phyloP scores from a whole-genome alignment of 2,888 invertebrate genomes.

The Geotrupes spiniger region DNA sequence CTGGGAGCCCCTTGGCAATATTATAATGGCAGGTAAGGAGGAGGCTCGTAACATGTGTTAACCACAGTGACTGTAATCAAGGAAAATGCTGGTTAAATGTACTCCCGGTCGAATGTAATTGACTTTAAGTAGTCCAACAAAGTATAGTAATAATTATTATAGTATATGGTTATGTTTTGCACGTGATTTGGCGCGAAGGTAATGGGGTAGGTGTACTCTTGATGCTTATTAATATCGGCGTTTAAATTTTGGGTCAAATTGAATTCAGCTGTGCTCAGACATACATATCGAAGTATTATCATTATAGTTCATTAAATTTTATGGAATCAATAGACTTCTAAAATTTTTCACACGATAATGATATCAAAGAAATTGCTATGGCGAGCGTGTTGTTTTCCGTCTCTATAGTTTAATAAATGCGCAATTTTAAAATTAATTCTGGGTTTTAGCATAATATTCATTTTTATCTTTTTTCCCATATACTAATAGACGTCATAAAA shows the following conservation, averaged over 20 bases:
- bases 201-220: not conserved
- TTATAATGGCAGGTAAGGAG: constrained; percentile 32
- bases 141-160: constrained; percentile 10
- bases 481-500: too few relatives aligned
- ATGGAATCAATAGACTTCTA: constrained; percentile 17
- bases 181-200: constrained; percentile 8
- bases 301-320: constrained; percentile 20
- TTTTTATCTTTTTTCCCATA: too few relatives aligned
- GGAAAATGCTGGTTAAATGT: constrained; percentile 24
- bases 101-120: constrained; percentile 23
- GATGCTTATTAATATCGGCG: constrained; percentile 1
- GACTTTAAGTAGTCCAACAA: constrained; percentile 19
- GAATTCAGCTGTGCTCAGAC: not conserved
- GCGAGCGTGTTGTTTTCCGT: not conserved
- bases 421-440: constrained; percentile 5
- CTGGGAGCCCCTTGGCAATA: constrained; percentile 32
- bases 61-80: constrained; percentile 29
- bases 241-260: constrained; percentile 4
- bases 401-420: constrained; percentile 2
- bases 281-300: constrained; percentile 6
- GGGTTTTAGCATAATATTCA: constrained; percentile 1
- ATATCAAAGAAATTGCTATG: constrained; percentile 4
- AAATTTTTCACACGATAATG: constrained; percentile 14
- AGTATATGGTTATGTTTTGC: constrained; percentile 12
- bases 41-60: constrained; percentile 31